A percentile compares a stretch with the other conserved stretches of the same genome.
Evolutionary conservation across 2,888 invertebrate species (phyloP).

Genomic region (Trichopoda pennipes): DNA sequence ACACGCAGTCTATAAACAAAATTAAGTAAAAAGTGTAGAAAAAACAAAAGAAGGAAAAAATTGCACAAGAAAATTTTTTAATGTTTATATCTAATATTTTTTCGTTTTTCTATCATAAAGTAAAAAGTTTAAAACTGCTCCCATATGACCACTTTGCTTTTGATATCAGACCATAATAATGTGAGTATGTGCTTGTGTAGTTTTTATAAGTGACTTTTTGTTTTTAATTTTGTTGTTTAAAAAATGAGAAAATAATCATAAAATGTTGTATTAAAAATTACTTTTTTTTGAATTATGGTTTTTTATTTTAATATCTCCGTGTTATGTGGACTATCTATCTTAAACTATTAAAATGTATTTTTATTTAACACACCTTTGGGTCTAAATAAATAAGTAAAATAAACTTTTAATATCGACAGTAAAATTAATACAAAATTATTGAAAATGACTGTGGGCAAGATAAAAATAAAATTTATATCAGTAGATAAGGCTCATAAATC

Average conservation of each 20-base stretch:
- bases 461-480: constrained; percentile 55
- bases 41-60: background rate
- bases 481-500: constrained; percentile 21
- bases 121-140: constrained; percentile 63
- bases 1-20: constrained; percentile 12
- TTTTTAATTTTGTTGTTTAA: constrained; percentile 17
- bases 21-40: constrained; percentile 15
- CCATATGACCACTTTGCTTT: constrained; percentile 68
- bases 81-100: constrained; percentile 17
- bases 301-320: constrained; percentile 31
- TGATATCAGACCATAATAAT: constrained; percentile 52
- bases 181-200: constrained; percentile 5
- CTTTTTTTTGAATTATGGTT: constrained; percentile 57
- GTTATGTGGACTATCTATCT: constrained; percentile 12
- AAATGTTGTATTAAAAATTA: constrained; percentile 49
- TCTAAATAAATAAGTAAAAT: background rate
- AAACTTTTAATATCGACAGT: constrained; percentile 39
- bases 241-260: constrained; percentile 4
- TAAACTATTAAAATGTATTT: constrained; percentile 53
- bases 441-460: constrained; percentile 57
- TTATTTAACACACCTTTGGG: constrained; percentile 58
- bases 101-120: constrained; percentile 43
- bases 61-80: constrained; percentile 29
- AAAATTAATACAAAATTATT: constrained; percentile 46
- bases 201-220: background rate